Evolutionary conservation across 2,797 vertebrate species (phyloP).

Genomic region (Xiphophorus birchmanni): DNA sequence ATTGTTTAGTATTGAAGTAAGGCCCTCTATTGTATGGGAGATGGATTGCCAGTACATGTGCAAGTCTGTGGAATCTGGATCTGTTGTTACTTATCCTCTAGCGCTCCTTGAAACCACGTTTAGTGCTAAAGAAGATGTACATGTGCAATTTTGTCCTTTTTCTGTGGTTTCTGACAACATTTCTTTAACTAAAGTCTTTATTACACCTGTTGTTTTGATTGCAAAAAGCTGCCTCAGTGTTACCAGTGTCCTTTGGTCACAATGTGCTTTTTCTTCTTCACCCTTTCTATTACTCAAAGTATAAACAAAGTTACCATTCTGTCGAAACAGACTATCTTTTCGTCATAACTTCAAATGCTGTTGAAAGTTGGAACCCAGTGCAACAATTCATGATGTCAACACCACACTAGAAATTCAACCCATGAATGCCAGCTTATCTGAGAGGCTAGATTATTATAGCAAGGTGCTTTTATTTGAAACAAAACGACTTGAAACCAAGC

Average conservation of each 20-base stretch:
- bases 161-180: conserved; percentile 33
- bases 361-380: neutral
- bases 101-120: conserved; percentile 35
- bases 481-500: neutral
- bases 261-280: conserved; percentile 25
- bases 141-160: conserved; percentile 29
- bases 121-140: conserved; percentile 26
- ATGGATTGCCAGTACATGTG: conserved; percentile 32
- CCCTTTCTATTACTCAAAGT: conserved; percentile 9
- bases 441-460: neutral
- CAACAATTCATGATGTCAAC: conserved; percentile 8
- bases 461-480: neutral
- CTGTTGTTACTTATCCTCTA: conserved; percentile 44
- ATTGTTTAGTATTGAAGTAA: conserved; percentile 38
- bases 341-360: conserved; percentile 1
- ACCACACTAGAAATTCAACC: neutral
- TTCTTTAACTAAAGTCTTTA: conserved; percentile 29
- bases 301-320: neutral
- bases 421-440: neutral
- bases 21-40: conserved; percentile 15
- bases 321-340: neutral
- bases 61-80: conserved; percentile 36
- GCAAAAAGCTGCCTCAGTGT: conserved; percentile 64
- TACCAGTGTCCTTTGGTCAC: conserved; percentile 37
- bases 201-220: conserved; percentile 41